Percentiles rank a stretch among this genome's conserved stretches.
phyloP scores from a whole-genome alignment of 2,797 vertebrate species.

The Tragelaphus oryx region DNA sequence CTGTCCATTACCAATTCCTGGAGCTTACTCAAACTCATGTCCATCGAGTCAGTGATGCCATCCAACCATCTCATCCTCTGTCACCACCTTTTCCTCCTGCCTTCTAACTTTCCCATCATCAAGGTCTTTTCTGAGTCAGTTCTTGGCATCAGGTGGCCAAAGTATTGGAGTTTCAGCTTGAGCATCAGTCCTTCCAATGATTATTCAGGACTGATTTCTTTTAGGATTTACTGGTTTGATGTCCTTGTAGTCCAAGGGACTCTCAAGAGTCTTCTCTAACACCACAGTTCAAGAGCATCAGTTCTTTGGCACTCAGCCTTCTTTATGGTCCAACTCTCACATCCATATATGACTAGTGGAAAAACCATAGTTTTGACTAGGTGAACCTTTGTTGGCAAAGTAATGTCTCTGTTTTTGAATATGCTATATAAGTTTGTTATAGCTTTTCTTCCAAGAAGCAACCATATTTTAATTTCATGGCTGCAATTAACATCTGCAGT shows the following conservation, averaged over 20 bases:
- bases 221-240: background rate
- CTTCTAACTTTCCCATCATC: background rate
- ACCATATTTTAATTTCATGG: background rate
- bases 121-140: background rate
- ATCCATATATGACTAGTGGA: background rate
- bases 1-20: background rate
- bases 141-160: background rate
- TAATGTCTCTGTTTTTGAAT: background rate
- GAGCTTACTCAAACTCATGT: background rate
- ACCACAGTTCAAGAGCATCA: background rate
- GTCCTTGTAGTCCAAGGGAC: background rate
- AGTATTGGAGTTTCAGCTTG: background rate
- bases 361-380: background rate
- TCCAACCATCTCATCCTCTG: background rate
- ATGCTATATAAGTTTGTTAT: background rate
- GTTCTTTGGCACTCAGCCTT: background rate
- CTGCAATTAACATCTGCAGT: background rate
- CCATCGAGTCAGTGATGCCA: background rate
- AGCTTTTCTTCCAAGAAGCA: background rate
- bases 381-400: background rate
- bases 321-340: background rate
- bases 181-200: background rate
- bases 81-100: background rate
- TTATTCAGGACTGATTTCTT: background rate
- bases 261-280: background rate